Base-by-base conservation (phyloP, 1,140 invertebrate genomes). In the Drosophila ananassae region DNA sequence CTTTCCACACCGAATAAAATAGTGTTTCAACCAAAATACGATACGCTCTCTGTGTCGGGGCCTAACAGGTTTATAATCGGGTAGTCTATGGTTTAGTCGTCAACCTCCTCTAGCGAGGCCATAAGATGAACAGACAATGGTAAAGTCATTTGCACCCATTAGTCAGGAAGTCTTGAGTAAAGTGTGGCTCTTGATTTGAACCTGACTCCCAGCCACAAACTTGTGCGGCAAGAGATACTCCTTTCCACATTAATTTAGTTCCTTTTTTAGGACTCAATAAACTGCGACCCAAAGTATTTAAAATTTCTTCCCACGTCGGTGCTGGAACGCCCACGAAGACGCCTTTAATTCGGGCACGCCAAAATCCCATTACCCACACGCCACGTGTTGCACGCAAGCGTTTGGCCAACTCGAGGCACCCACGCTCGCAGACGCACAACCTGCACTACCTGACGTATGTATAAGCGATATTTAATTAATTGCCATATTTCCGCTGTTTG, bases 381-480 rank as follows among this genome's bases (percentile, higher is more conserved):
- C 57, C 30, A 59, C 64, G 60, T 66, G 48, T 47, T 34, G 13
- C 61, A 28, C 47, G 64, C 61, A 17, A 48, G 25, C 46, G 48
- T 37, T 67, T 32, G 34, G 22, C 47, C 59, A 37, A 34, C 62
- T 24, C 5, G 13, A 44, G 22, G 22, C 9, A 12, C 64, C 62
- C 28, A 34, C 61, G 13, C 61, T 12, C 25, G 12, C 41, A 13
- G 39, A 41, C 25, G 56, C 10, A 10, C 53, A 55, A 28, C 39
- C 55, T 17, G 61, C 21, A 17, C 24, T 67, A 54, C 50, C 61
- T 68, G 66, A 47, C 66, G 25, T 69, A 68, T 69, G 62, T 17
- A 17, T 17, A 50, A 68, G 62, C 68, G 50, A 69, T 68, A 68
- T 69, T 56, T 69, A 69, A 69, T 69, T 69, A 68, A 69, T 55